phyloP scores from a whole-genome alignment of 2,797 vertebrate genomes.

The Halcyon smyrnensis region DNA sequence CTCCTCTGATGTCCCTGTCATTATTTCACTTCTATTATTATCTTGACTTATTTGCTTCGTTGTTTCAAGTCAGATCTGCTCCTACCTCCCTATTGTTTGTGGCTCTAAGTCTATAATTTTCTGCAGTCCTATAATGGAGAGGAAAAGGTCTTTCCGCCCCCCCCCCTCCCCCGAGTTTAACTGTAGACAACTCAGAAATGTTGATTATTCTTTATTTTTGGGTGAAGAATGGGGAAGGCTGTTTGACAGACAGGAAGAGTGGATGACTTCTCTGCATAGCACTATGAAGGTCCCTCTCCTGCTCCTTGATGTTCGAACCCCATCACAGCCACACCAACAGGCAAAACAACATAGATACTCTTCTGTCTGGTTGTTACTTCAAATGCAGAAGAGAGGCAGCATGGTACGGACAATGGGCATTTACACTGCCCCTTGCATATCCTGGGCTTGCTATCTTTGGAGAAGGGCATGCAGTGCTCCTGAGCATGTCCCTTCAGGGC shows the following conservation, averaged over 20 bases:
- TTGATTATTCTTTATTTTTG: neutral
- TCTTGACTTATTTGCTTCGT: neutral
- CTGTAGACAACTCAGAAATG: neutral
- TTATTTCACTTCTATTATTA: neutral
- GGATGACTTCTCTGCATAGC: neutral
- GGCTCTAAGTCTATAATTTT: neutral
- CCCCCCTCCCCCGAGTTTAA: neutral
- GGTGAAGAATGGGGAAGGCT: neutral
- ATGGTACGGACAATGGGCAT: neutral
- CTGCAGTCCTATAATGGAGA: neutral
- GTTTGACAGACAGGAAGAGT: neutral
- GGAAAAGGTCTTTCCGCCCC: neutral
- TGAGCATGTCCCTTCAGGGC: neutral
- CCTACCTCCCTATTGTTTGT: neutral
- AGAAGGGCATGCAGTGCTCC: neutral
- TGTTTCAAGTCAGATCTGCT: neutral
- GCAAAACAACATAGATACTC: accelerated
- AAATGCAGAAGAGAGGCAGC: neutral
- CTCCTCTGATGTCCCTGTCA: neutral
- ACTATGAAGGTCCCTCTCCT: neutral
- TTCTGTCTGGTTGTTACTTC: neutral
- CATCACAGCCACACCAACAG: neutral
- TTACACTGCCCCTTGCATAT: neutral
- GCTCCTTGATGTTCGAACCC: neutral
- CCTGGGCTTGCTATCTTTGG: neutral